Base-by-base conservation (phyloP, 2,113 vertebrate species). In the Poecilia latipinna region DNA sequence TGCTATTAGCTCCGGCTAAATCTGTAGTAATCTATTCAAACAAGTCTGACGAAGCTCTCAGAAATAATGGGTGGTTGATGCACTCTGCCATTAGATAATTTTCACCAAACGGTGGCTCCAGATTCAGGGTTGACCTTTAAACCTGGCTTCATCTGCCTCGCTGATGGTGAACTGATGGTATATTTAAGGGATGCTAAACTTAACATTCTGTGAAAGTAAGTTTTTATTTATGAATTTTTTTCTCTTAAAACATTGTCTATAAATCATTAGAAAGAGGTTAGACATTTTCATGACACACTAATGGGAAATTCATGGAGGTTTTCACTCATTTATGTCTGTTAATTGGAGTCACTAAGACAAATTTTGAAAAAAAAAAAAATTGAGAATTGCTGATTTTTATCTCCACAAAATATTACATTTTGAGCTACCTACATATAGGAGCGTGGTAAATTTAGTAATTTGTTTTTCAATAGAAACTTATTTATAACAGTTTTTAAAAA, bases 31-130 rank as follows among this genome's bases (percentile, higher is more conserved):
- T 90, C 89, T 82, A 80, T 76, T 88, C 12, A 72, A 65, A 82
- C 70, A 79, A 65, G 60, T 77, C 65, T 78, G 57, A 54, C 37
- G 57, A 48, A 61, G 60, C 75, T 80, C 76, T 82, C 84, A 66
- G 42, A 86, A 85, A 88, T 70, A 87, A 80, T 75, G 80, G 84
- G 74, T 64, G 51, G 69, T 66, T 89, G 54, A 91, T 90, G 89
- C 73, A 37, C 48, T 65, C 48, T 72, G 63, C 70, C 68, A 86
- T 87, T 85, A 90, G 79, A 87, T 90, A 83, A 66, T 48, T 73
- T 80, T 79, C 42, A 69, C 77, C 68, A 83, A 68, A 89, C 76
- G 71, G 79, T 12, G 2, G 65, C 29, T 39, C 10, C 37, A 12
- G 63, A 74, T 75, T 78, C 65, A 67, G 63, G 75, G 63, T 29